phyloP scores from a whole-genome alignment of 2,113 vertebrate species.

The Nannobrachium achirus region DNA sequence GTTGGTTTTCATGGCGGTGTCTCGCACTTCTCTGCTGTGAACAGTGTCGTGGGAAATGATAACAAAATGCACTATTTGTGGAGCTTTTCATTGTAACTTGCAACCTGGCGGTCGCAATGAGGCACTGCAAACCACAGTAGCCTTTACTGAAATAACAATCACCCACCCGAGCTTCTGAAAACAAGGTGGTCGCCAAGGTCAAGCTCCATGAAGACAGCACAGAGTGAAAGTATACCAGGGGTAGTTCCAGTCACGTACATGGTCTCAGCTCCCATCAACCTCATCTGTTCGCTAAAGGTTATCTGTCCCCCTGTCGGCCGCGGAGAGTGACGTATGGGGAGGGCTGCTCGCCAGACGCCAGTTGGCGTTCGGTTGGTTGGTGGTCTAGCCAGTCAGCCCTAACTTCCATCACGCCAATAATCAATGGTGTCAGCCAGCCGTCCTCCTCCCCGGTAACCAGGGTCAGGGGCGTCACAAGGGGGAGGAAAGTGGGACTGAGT shows the following conservation, averaged over 20 bases:
- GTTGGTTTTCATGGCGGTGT: too few relatives aligned
- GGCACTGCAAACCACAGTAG: too few relatives aligned
- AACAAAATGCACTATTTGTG: too few relatives aligned
- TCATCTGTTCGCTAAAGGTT: constrained; percentile 57
- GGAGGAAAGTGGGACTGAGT: too few relatives aligned
- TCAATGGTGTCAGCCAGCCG: constrained; percentile 59
- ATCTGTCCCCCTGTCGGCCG: constrained; percentile 43
- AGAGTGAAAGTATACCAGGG: background rate
- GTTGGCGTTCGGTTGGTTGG: constrained; percentile 1
- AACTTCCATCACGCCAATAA: constrained; percentile 49
- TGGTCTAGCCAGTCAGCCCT: constrained; percentile 45
- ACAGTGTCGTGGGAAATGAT: too few relatives aligned
- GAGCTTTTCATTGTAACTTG: too few relatives aligned
- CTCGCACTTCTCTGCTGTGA: too few relatives aligned
- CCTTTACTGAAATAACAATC: too few relatives aligned
- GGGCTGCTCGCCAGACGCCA: too few relatives aligned
- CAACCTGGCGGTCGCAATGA: too few relatives aligned
- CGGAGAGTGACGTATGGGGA: constrained; percentile 28
- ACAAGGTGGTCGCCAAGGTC: background rate
- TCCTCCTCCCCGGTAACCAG: constrained; percentile 29
- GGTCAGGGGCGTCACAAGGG: too few relatives aligned
- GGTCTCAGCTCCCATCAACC: constrained; percentile 43
- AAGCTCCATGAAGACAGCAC: background rate
- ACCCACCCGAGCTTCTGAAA: background rate
- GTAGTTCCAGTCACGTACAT: constrained; percentile 1